phyloP scores from a whole-genome alignment of 2,797 vertebrate species.

The Basileuterus tristriatus region DNA sequence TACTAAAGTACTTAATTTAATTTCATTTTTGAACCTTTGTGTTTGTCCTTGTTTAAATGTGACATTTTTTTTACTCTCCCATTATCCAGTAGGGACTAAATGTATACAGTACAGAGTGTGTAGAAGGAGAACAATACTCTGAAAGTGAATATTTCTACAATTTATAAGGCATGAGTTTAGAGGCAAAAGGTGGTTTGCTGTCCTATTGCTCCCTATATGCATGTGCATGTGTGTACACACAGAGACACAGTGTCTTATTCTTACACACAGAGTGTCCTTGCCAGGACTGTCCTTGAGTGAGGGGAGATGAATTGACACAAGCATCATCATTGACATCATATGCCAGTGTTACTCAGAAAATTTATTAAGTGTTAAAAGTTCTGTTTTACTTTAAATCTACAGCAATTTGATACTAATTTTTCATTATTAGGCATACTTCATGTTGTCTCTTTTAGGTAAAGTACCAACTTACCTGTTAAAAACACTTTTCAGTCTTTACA shows the following conservation, averaged over 20 bases:
- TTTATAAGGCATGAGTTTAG: background rate
- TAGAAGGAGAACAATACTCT: background rate
- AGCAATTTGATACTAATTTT: background rate
- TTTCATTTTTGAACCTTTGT: background rate
- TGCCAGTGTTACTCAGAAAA: background rate
- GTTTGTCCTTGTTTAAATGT: background rate
- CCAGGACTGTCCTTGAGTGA: background rate
- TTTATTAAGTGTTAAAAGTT: background rate
- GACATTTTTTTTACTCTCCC: background rate
- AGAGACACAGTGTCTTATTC: background rate
- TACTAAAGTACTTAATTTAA: background rate
- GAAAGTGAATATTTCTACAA: background rate
- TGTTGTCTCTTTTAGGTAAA: background rate
- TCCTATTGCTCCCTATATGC: background rate
- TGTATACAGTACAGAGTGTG: background rate
- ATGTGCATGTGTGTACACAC: background rate
- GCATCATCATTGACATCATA: background rate
- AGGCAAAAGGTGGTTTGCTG: background rate
- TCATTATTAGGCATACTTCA: background rate
- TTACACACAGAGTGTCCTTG: background rate
- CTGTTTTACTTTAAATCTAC: background rate
- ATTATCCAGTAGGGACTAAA: background rate
- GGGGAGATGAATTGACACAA: background rate
- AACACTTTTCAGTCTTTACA: background rate
- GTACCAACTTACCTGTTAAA: background rate